Evolutionary conservation across 2,113 vertebrate species (phyloP), one percentile per base, ranked within the genome.

Genomic region (Apus apus): DNA sequence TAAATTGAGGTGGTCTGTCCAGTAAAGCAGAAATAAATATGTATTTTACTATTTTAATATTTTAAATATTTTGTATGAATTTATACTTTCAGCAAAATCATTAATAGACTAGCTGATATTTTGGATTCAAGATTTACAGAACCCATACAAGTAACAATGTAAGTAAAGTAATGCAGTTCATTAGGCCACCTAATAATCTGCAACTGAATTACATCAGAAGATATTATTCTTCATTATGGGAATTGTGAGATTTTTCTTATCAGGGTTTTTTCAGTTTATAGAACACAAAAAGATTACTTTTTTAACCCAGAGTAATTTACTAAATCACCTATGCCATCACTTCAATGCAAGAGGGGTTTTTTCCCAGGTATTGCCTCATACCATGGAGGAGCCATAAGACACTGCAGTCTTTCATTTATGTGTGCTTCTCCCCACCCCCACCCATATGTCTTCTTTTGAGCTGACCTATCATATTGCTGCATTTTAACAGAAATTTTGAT

Each of bases 351-450:
- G 50, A 50, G 7, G 9, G 3, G 0, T 26, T 56, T 2, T n/a
- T 13, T 45, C 2, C 29, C 23, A 45, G 30, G 10, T 83, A 5
- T 64, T 66, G 9, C 16, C 62, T 77, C 43, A 30, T 70, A 38
- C 38, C 9, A 3, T 53, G 17, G 65, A 92, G 29, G 45, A 58
- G 27, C 22, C 22, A 17, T 50, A 73, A 61, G 17, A 27, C 38
- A 53, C 32, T 32, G 12, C 25, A 38, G 6, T n/a, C 34, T 56
- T 78, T 34, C 27, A 84, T 5, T 74, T 67, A 32, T 5, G 27
- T 34, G 32, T 51, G 21, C 34, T n/a, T 8, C 6, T 6, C 5
- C 6, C 2, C 8, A 9, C 2, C 29, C 8, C 1, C 9, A 3
- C 25, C 11, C 14, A 7, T 5, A 2, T 43, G 14, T 77, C 4